A percentile compares a stretch with the other conserved stretches of the same genome.
phyloP scores from a whole-genome alignment of 2,888 invertebrate species.

The Caenorhabditis macrosperma region DNA sequence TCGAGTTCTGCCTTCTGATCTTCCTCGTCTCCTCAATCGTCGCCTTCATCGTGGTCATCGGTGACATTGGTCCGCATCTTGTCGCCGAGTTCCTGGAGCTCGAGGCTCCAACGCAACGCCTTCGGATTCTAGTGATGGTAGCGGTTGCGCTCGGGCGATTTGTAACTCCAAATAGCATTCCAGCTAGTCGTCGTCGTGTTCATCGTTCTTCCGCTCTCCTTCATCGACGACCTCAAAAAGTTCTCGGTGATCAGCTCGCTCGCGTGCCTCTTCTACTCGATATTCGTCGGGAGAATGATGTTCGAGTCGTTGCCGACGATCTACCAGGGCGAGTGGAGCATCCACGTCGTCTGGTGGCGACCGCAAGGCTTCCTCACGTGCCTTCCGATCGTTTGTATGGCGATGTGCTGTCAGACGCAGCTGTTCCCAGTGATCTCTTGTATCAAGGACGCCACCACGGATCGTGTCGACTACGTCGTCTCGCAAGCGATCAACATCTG shows the following conservation, averaged over 20 bases:
- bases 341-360: slow-evolving; percentile 73
- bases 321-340: slow-evolving; percentile 69
- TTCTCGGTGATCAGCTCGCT: slow-evolving; percentile 84
- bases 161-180: no score
- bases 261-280: slow-evolving; percentile 89
- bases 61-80: slow-evolving; percentile 92
- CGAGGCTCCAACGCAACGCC: slow-evolving; percentile 70
- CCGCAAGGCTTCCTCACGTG: slow-evolving; percentile 70
- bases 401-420: slow-evolving; percentile 95
- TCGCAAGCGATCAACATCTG: slow-evolving; percentile 93
- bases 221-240: slow-evolving; percentile 92
- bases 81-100: slow-evolving; percentile 71
- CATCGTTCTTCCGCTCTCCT: slow-evolving; percentile 91
- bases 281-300: slow-evolving; percentile 83
- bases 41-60: slow-evolving; percentile 89
- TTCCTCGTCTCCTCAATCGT: slow-evolving; percentile 95
- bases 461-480: slow-evolving; percentile 89
- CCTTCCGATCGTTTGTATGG: slow-evolving; percentile 96
- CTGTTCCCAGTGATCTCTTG: slow-evolving; percentile 90
- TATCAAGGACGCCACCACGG: slow-evolving; percentile 84
- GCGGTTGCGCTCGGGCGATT: no score
- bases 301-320: slow-evolving; percentile 67
- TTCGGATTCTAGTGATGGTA: slow-evolving; percentile 72
- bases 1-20: slow-evolving; percentile 92
- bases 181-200: slow-evolving; percentile 81